Conservation (phyloP, 2,888 invertebrate genomes). For the Nemurella pictetii region DNA sequence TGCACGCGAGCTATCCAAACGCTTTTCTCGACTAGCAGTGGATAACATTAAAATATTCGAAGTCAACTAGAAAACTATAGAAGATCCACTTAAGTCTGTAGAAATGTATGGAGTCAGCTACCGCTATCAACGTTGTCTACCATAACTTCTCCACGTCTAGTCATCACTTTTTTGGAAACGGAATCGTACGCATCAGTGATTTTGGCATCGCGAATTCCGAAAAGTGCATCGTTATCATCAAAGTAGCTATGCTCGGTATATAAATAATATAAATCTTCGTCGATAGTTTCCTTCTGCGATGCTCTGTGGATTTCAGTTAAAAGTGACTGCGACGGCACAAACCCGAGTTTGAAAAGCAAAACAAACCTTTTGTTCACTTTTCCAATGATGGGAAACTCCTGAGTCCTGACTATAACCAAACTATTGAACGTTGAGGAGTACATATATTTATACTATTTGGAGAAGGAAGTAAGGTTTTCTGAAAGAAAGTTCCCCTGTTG, state of each 20-base stretch:
- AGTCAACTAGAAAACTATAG: neutral
- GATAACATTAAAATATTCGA: neutral
- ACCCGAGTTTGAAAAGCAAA: neutral
- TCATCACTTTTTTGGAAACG: neutral
- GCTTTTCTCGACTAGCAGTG: neutral
- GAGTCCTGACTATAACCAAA: neutral
- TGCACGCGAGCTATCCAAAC: neutral
- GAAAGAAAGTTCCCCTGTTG: neutral
- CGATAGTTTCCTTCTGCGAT: neutral
- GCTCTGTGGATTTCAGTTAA: neutral
- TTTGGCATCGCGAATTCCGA: neutral
- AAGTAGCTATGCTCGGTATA: neutral
- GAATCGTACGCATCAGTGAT: neutral
- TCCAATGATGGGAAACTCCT: neutral
- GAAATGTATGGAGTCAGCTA: neutral
- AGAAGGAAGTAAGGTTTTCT: neutral
- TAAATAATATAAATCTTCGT: neutral
- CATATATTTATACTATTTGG: neutral
- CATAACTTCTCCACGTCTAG: neutral
- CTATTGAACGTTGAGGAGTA: neutral
- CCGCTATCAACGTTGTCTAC: neutral
- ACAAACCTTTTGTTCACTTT: neutral
- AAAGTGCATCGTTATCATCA: neutral
- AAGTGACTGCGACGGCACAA: neutral
- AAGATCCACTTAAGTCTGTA: neutral